Base-by-base conservation (phyloP, 1,140 invertebrate species). In the Cepaea nemoralis region DNA sequence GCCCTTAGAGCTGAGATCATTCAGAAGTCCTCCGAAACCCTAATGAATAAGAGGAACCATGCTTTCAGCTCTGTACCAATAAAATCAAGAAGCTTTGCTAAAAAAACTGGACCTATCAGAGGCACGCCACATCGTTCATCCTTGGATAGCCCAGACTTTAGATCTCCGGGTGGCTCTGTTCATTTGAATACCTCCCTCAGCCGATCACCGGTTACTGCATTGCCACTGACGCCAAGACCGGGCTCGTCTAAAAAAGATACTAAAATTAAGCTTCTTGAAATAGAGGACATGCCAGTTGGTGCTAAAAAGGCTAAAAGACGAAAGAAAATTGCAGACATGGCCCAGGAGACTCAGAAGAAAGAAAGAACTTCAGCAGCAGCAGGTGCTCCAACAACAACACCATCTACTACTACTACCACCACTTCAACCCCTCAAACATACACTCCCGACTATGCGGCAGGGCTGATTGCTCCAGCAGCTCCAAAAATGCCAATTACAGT, bases 71-170 rank as follows among this genome's bases (percentile, higher is more conserved):
- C 87, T 22, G 95, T 98, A 76, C 97, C 97, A 40, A 94, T 98
- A 0, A 93, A 97, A 87, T 97, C 96, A 55, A 93, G 97, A 89
- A 97, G 97, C 85, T 97, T 98, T 95, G 97, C 96, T 12, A 94
- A 97, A 83, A n/a, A 98, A 97, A 93, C 97, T 99, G 96, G 97
- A 96, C 97, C 97, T 0, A 91, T 98, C 22, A 97, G 97, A 91
- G 95, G 98, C 84, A n/a, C n/a, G n/a, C 96, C 97, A 0, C 96
- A 95, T 80, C 93, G 96, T 83, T 94, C 95, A 84, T 94, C 84
- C 39, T 77, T 94, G 12, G 93, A 94, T 5, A 93, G 93, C 48
- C 94, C 94, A 40, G 86, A 85, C 10, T 90, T 89, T 66, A 77
- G 83, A 63, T 84, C 83, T 59, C 87, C 82, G 70, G 81, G 81